Percentiles rank a stretch among this genome's conserved stretches.
phyloP scores from a whole-genome alignment of 2,113 vertebrate species.

The Ivindomyrus marchei region DNA sequence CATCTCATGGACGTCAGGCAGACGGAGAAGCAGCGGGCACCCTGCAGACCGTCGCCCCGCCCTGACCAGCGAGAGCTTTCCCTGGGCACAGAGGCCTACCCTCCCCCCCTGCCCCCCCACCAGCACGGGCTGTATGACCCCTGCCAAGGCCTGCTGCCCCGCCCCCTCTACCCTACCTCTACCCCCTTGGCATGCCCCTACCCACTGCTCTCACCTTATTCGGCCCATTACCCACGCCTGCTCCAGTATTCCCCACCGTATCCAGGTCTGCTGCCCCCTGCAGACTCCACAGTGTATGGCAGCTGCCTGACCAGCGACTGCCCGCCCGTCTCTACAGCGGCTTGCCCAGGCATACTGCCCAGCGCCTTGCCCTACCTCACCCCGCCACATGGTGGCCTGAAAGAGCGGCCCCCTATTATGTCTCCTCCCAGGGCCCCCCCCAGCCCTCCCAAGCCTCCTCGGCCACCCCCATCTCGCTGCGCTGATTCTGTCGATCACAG shows the following conservation, averaged over 20 bases:
- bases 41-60: conserved; percentile 21
- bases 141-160: conserved; percentile 52
- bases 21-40: not conserved
- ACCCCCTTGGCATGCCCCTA: conserved; percentile 48
- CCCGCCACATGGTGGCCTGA: conserved; percentile 44
- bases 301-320: conserved; percentile 45
- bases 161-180: conserved; percentile 50
- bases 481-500: conserved; percentile 58
- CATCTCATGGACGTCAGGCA: conserved; percentile 57
- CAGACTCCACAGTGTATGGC: conserved; percentile 37
- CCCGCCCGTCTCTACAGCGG: conserved; percentile 40
- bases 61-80: conserved; percentile 29
- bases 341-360: conserved; percentile 39
- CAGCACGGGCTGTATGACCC: conserved; percentile 47
- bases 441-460: conserved; percentile 26
- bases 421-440: conserved; percentile 45
- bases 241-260: conserved; percentile 51
- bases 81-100: conserved; percentile 19
- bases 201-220: conserved; percentile 44
- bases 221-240: conserved; percentile 44
- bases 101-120: not conserved
- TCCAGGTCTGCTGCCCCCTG: conserved; percentile 45
- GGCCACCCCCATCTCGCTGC: conserved; percentile 24
- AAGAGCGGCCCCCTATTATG: conserved; percentile 49
- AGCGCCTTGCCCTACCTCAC: conserved; percentile 40